Evolutionary conservation across 2,888 invertebrate species (phyloP).

Genomic region (Caenorhabditis zanzibari): DNA sequence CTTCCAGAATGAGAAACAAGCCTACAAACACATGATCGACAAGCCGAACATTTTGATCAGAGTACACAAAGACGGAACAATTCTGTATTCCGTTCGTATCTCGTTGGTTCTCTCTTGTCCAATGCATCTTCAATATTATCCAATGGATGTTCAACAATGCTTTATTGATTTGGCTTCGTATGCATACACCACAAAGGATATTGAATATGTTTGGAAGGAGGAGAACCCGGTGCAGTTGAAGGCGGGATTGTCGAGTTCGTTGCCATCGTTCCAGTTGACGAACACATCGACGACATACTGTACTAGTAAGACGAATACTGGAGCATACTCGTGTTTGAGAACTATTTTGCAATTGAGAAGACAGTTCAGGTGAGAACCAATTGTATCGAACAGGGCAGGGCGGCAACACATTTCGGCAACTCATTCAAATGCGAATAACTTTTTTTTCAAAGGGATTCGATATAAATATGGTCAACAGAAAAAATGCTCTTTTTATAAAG

Average conservation of each 20-base stretch:
- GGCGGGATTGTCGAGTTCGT: slow-evolving; percentile 85
- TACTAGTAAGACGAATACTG: slow-evolving; percentile 96
- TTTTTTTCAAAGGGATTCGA: too few relatives aligned
- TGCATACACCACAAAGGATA: slow-evolving; percentile 96
- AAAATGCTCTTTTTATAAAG: background rate
- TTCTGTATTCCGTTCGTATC: slow-evolving; percentile 87
- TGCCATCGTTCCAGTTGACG: slow-evolving; percentile 92
- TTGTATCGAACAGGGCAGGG: too few relatives aligned
- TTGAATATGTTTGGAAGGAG: slow-evolving; percentile 94
- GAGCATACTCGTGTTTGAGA: slow-evolving; percentile 96
- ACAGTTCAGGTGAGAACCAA: slow-evolving; percentile 94
- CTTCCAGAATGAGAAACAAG: slow-evolving; percentile 95
- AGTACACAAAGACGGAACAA: slow-evolving; percentile 88
- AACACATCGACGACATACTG: slow-evolving; percentile 96
- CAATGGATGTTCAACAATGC: slow-evolving; percentile 95
- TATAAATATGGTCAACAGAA: too few relatives aligned
- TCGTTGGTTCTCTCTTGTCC: slow-evolving; percentile 96
- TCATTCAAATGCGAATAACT: too few relatives aligned
- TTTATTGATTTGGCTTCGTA: slow-evolving; percentile 96
- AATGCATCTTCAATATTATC: slow-evolving; percentile 92
- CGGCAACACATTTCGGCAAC: too few relatives aligned
- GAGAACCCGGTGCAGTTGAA: slow-evolving; percentile 94
- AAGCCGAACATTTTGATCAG: slow-evolving; percentile 92
- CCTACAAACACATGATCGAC: slow-evolving; percentile 87
- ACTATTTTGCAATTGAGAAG: slow-evolving; percentile 96